phyloP scores from a whole-genome alignment of 2,113 vertebrate genomes.

The Etheostoma cragini region DNA sequence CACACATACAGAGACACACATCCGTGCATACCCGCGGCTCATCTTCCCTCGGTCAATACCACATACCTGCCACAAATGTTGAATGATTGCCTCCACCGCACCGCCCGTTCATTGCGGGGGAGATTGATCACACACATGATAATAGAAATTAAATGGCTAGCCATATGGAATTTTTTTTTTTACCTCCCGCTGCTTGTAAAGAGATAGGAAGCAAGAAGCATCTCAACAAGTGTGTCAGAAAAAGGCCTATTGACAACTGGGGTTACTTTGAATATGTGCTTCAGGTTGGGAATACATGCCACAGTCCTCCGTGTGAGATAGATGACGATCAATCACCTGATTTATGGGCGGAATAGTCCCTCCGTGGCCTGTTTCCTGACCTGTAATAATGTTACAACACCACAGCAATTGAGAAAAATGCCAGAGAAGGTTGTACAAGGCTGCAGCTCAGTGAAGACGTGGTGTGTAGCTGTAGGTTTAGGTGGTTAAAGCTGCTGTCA shows the following conservation, averaged over 20 bases:
- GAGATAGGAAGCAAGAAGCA: not conserved
- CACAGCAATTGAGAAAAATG: conserved; percentile 48
- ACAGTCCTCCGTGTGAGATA: conserved; percentile 18
- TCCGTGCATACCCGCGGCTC: conserved; percentile 28
- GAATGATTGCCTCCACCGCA: conserved; percentile 66
- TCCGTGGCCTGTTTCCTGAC: conserved; percentile 53
- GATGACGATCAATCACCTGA: conserved; percentile 67
- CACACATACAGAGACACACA: conserved; percentile 10
- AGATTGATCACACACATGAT: conserved; percentile 75
- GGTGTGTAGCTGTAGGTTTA: not conserved
- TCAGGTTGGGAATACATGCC: conserved; percentile 36
- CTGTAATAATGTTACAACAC: conserved; percentile 63
- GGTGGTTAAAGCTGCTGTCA: not conserved
- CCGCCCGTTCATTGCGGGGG: conserved; percentile 31
- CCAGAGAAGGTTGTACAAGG: conserved; percentile 17
- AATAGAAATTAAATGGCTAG: conserved; percentile 75
- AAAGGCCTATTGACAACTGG: conserved; percentile 38
- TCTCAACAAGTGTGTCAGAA: conserved; percentile 53
- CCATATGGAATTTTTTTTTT: conserved; percentile 71
- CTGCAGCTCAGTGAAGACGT: conserved; percentile 8
- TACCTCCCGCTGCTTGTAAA: conserved; percentile 36
- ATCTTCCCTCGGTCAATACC: conserved; percentile 72
- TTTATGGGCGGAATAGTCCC: conserved; percentile 54
- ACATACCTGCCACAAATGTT: conserved; percentile 65
- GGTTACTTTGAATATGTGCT: conserved; percentile 59